Base-by-base conservation (phyloP, 2,113 vertebrate species). In the Bombycilla garrulus region DNA sequence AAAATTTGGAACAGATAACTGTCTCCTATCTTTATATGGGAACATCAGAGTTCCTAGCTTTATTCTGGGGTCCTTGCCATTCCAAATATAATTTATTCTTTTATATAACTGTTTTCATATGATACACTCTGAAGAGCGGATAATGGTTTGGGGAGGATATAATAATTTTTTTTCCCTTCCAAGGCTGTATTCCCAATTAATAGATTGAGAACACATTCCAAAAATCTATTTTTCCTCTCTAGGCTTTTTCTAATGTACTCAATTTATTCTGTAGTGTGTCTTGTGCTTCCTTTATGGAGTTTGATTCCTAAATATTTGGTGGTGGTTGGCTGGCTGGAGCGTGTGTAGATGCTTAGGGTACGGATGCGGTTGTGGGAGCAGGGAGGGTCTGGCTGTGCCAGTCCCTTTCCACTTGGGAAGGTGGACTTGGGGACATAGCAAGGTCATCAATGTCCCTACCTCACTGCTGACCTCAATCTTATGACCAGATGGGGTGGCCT, bases 21-120 rank as follows among this genome's bases (percentile, higher is more conserved):
- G 95, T 97, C 96, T 97, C 96, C 95, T 97, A 97, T 97, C 97
- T 97, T 97, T 97, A 94, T 96, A 97, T 97, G 96, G 97, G 96
- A 97, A 97, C 96, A 94, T 97, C 96, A 92, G 92, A 97, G 93
- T 95, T 97, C 72, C 88, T 96, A 95, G 97, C 96, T 96, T 97
- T 96, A 97, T 97, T 97, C 97, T 97, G 96, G 96, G 96, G 95
- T 94, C 94, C 86, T 93, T 97, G 96, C 97, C 97, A 97, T 97
- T 96, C 94, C 96, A 97, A 97, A 97, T 97, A 97, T 95, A 96
- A 97, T 97, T 97, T 96, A 96, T 97, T 96, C 95, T 96, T 97
- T 97, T 96, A 97, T 92, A 93, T 97, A 97, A 97, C 95, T 97
- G 84, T 93, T 97, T 97, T 97, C 97, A 97, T 97, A 97, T 97